Percentiles rank a stretch among this genome's conserved stretches.
Conservation (phyloP, 2,888 invertebrate genomes). For the Meghimatium bilineatum region DNA sequence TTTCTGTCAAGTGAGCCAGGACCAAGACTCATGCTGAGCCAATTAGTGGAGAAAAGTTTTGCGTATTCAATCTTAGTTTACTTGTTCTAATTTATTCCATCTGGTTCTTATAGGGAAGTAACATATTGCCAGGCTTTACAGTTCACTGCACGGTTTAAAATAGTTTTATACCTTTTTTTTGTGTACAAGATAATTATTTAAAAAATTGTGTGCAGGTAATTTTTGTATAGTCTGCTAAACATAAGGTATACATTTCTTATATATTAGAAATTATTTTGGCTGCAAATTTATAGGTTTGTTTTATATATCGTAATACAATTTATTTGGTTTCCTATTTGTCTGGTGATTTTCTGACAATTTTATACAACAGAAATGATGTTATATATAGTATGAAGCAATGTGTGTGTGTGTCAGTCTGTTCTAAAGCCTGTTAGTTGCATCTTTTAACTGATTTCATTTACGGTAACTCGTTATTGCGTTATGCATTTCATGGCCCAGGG, state of each 20-base stretch:
- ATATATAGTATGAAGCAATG: not conserved
- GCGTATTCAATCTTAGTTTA: not conserved
- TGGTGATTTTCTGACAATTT: not conserved
- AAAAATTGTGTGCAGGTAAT: not conserved
- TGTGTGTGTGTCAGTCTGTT: not conserved
- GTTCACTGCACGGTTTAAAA: too few species aligned
- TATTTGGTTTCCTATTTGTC: not conserved
- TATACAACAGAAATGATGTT: not conserved
- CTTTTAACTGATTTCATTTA: too few species aligned
- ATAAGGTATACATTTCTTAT: not conserved
- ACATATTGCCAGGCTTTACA: not conserved
- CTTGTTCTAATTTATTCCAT: not conserved
- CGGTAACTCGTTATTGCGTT: too few species aligned
- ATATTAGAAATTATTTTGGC: not conserved
- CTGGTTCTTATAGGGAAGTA: not conserved
- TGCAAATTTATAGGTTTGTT: not conserved
- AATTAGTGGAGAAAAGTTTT: not conserved
- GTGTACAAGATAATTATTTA: not conserved
- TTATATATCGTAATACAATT: not conserved
- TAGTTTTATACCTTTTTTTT: not conserved
- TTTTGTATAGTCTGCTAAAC: not conserved
- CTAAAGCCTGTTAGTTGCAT: not conserved
- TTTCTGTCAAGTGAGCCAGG: slow-evolving; percentile 55
- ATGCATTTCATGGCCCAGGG: too few species aligned
- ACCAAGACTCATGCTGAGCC: not conserved